Conservation (phyloP, 2,888 invertebrate species). For the Cantharis rustica region DNA sequence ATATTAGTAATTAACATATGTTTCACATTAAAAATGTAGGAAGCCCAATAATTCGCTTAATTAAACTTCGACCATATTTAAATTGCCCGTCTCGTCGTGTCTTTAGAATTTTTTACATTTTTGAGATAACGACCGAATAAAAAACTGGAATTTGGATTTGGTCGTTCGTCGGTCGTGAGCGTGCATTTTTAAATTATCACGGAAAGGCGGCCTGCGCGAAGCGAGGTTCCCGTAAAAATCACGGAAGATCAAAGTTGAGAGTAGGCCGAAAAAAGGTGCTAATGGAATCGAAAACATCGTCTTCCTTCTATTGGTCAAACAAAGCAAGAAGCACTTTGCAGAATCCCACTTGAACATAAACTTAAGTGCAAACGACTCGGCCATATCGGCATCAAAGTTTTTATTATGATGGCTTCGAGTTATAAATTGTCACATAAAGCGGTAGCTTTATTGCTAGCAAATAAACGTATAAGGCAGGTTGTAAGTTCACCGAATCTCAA, state of each 20-base stretch:
- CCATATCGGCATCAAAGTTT: not conserved
- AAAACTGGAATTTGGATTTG: not conserved
- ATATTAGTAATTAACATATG: not conserved
- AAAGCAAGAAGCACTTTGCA: not conserved
- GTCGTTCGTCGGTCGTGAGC: too few species aligned
- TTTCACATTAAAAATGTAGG: constrained; percentile 2
- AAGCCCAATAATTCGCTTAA: not conserved
- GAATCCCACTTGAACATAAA: not conserved
- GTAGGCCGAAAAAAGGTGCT: not conserved
- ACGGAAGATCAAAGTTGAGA: not conserved
- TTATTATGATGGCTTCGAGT: not conserved
- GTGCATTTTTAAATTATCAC: too few species aligned
- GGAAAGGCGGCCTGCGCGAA: too few species aligned
- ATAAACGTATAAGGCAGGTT: not conserved
- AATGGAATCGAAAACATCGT: not conserved
- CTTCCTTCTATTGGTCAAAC: not conserved
- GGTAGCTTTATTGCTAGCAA: not conserved
- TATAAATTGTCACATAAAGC: not conserved
- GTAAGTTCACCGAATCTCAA: not conserved
- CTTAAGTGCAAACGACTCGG: not conserved
- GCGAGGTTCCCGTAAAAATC: too few species aligned
- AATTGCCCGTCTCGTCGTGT: not conserved
- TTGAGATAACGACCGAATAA: not conserved
- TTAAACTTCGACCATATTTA: not conserved
- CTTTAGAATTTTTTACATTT: not conserved